Base-by-base conservation (phyloP, 2,113 vertebrate genomes). In the Ochotona curzoniae region DNA sequence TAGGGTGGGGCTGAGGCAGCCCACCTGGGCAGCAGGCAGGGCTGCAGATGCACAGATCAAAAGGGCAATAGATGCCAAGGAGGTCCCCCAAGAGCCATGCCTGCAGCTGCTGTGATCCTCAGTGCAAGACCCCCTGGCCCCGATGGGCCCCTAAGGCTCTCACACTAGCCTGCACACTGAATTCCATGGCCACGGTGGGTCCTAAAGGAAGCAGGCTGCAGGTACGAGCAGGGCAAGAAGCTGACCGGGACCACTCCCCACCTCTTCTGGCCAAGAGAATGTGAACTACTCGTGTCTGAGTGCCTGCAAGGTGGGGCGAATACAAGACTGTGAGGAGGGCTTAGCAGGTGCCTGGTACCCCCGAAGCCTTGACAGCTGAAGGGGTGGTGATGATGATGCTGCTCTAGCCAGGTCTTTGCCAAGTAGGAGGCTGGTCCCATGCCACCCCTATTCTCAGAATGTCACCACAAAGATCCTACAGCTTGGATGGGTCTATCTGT, bases 161-260 rank as follows among this genome's bases (percentile, higher is more conserved):
- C 35, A 12, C 0, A 4, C 14, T 28, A 57, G 83, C 23, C 47
- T 61, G 38, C 13, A 13, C 51, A 70, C 44, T 23, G n/a, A 74
- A 30, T 49, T 60, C 66, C 66, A 26, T 17, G 1, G 30, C 25
- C 18, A 47, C 44, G 11, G 2, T 10, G 54, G 54, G 18, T 70
- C 49, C 5, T 8, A 67, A n/a, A 49, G 32, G 44, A 60, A 28
- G 35, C 5, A 4, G 63, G 0, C 0, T 23, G 17, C 35, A 75
- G 23, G 20, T 8, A 7, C 0, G 0, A 20, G 17, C 14, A 66
- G 61, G 8, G 8, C 1, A 1, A 32, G 75, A 18, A 57, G 25
- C 57, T 28, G 49, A 44, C 32, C 0, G 0, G 23, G 21, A 7
- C n/a, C 15, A 44, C 28, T 20, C 61, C 0, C 1, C 26, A 71